Percentiles rank a stretch among this genome's conserved stretches.
Evolutionary conservation across 1,140 invertebrate genomes (phyloP).

Genomic region (Lepeophtheirus salmonis): DNA sequence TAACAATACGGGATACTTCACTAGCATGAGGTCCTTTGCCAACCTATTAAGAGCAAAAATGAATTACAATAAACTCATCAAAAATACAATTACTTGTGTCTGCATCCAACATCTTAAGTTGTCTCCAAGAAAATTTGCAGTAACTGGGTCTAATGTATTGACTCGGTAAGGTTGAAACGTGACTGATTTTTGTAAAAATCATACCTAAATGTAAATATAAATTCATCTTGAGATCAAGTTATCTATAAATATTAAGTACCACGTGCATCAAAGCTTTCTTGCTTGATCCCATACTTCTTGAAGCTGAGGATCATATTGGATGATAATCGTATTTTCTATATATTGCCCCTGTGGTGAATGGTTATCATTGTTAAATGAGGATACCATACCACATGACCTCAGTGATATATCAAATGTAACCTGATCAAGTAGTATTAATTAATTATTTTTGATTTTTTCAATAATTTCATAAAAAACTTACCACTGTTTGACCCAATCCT

Average conservation of each 20-base stretch:
- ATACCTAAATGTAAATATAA: slow-evolving; percentile 31
- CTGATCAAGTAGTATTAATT: neutral
- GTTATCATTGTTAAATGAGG: slow-evolving; percentile 5
- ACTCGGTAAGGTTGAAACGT: slow-evolving; percentile 82
- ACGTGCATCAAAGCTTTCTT: slow-evolving; percentile 64
- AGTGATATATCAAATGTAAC: slow-evolving; percentile 7
- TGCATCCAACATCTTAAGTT: slow-evolving; percentile 92
- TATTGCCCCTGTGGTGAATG: slow-evolving; percentile 45
- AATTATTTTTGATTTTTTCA: neutral
- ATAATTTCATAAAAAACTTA: neutral
- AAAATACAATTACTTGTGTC: slow-evolving; percentile 40
- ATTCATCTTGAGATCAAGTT: neutral
- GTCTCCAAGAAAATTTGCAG: slow-evolving; percentile 79
- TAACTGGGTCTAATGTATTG: slow-evolving; percentile 78
- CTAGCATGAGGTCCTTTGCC: slow-evolving; percentile 84
- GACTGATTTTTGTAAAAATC: slow-evolving; percentile 83
- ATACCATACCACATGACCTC: slow-evolving; percentile 1
- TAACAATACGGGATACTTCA: slow-evolving; percentile 80
- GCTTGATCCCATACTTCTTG: slow-evolving; percentile 65
- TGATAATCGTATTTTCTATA: slow-evolving; percentile 84
- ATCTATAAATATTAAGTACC: slow-evolving; percentile 28
- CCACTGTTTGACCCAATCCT: slow-evolving; percentile 3
- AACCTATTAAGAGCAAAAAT: slow-evolving; percentile 35
- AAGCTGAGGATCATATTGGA: slow-evolving; percentile 83
- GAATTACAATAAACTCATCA: neutral